Evolutionary conservation across 2,113 vertebrate genomes (phyloP), one percentile per base, ranked within the genome.

Genomic region (Turdus rufiventris): DNA sequence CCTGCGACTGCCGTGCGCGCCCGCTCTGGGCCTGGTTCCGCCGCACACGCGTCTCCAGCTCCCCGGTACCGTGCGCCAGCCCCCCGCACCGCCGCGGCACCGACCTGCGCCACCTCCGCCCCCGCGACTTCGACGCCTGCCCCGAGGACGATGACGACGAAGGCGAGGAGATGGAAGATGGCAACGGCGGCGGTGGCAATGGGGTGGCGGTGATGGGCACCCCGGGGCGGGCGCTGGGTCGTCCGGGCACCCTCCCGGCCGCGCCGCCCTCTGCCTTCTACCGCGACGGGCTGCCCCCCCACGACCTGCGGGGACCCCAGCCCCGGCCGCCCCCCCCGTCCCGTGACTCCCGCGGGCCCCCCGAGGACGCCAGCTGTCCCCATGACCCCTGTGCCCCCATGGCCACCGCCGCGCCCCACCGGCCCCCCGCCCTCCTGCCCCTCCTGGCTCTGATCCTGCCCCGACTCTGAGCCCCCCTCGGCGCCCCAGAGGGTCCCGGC

Each of bases 1-100:
- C 98, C 71, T 99, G 99, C 47, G 99, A 99, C 96, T 99, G 99
- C 54, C 99, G 99, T 43, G 99, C 99, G 1, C 98, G 97, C 42
- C 97, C 98, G 24, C 98, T 99, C 47, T 99, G 99, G 99, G 98
- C 98, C 94, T 99, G 99, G 98, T 99, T 99, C 98, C 97, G 94
- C 43, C 98, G 98, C 72, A 98, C 98, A 12, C 98, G 98, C 2
- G 98, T 99, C 91, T 99, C 99, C 96, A 99, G 98, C 97, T 99
- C 99, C 2, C 98, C 99, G 16, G 98, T 99, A 61, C 68, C 98
- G 47, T 99, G 99, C 84, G 95, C 97, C 57, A 98, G 98, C 14
- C 99, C 99, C 1, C 97, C 98, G 0, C 97, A 98, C 16, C 98
- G 98, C 81, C 98, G 97, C 2, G 99, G 99, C 91, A 98, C 98